phyloP scores from a whole-genome alignment of 2,113 vertebrate species.

The Machaerirhynchus nigripectus region DNA sequence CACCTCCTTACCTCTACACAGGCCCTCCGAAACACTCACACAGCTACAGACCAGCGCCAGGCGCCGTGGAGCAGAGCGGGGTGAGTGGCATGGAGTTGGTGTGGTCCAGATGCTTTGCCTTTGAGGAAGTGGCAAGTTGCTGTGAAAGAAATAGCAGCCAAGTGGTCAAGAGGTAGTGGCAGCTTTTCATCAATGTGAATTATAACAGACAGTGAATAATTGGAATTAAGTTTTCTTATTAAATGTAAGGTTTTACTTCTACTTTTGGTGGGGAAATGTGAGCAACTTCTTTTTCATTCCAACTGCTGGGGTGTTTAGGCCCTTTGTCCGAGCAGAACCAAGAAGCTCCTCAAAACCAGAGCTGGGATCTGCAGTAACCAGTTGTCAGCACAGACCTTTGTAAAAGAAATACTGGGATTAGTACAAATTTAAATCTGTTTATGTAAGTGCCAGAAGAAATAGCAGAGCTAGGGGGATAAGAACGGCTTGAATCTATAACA shows the following conservation, averaged over 20 bases:
- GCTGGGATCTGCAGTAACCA: not conserved
- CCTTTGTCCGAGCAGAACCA: not conserved
- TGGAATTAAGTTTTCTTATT: not conserved
- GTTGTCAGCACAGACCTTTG: not conserved
- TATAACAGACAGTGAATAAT: not conserved
- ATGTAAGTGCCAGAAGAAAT: not conserved
- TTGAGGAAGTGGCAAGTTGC: not conserved
- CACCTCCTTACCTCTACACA: not conserved
- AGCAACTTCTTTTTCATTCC: not conserved
- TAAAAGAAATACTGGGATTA: not conserved
- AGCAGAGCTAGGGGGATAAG: not conserved
- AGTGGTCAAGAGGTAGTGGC: not conserved
- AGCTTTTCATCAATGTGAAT: not conserved
- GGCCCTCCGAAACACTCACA: not conserved
- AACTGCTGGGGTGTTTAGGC: not conserved
- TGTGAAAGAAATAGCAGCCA: not conserved
- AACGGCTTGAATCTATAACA: not conserved
- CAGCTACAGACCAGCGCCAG: not conserved
- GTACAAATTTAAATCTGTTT: not conserved
- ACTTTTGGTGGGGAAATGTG: not conserved
- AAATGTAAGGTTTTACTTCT: not conserved
- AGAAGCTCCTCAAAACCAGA: not conserved
- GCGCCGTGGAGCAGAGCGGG: fast-evolving
- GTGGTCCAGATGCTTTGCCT: not conserved
- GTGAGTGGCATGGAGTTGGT: not conserved